phyloP scores from a whole-genome alignment of 2,888 invertebrate genomes.

The Odontothrips loti region DNA sequence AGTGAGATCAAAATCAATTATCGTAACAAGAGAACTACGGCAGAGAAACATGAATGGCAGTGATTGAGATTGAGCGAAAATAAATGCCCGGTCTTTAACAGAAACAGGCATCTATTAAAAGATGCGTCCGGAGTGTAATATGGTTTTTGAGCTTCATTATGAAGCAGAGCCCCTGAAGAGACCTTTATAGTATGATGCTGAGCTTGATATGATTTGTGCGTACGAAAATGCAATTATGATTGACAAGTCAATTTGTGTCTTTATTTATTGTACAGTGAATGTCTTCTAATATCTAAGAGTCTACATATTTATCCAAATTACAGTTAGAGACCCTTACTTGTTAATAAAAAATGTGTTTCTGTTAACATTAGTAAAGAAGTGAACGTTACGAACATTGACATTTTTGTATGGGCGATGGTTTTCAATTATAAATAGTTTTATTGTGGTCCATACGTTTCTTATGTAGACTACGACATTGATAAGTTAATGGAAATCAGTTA shows the following conservation, averaged over 20 bases:
- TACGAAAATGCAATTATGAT: background rate
- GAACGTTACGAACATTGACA: constrained; percentile 12
- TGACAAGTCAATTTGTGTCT: background rate
- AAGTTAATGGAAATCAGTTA: background rate
- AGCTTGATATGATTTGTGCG: constrained; percentile 6
- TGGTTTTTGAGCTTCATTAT: background rate
- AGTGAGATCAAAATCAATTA: constrained; percentile 16
- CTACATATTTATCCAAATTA: background rate
- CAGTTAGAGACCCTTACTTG: background rate
- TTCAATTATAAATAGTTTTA: background rate
- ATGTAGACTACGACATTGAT: background rate
- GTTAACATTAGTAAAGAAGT: background rate
- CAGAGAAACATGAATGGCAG: background rate
- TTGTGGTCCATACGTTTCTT: constrained; percentile 22
- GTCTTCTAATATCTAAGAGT: background rate
- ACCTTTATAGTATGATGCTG: background rate
- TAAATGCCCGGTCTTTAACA: background rate
- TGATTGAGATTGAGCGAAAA: background rate
- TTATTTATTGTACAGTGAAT: background rate
- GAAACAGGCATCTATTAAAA: background rate
- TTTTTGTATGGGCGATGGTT: background rate
- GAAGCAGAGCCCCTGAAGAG: background rate
- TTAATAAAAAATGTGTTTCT: background rate
- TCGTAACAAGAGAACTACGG: background rate
- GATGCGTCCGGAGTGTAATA: background rate